phyloP scores from a whole-genome alignment of 2,888 invertebrate genomes.

The Griposia aprilina region DNA sequence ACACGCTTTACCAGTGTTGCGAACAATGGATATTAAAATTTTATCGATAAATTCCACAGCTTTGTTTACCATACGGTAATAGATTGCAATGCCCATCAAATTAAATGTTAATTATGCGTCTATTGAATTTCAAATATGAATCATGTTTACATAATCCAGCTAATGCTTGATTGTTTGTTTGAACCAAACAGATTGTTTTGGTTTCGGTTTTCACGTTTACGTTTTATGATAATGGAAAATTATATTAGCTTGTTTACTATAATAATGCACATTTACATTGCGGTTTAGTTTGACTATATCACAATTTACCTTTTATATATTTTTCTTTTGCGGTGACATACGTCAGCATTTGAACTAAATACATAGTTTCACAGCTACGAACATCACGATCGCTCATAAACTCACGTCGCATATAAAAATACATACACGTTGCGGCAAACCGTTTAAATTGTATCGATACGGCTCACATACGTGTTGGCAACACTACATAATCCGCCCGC shows the following conservation, averaged over 20 bases:
- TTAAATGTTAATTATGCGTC: slow-evolving; percentile 53
- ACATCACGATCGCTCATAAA: slow-evolving; percentile 32
- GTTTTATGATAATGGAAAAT: slow-evolving; percentile 38
- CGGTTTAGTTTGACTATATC: not conserved
- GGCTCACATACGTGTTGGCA: slow-evolving; percentile 60
- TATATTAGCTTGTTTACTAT: not conserved
- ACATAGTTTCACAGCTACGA: slow-evolving; percentile 38
- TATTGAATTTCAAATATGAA: slow-evolving; percentile 57
- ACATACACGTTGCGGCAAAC: slow-evolving; percentile 55
- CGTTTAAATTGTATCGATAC: slow-evolving; percentile 68
- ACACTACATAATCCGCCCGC: slow-evolving; percentile 77
- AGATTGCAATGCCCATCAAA: slow-evolving; percentile 54
- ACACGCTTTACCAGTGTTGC: slow-evolving; percentile 76
- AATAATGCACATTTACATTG: not conserved
- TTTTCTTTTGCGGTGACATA: slow-evolving; percentile 18
- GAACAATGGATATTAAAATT: slow-evolving; percentile 59
- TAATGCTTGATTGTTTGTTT: slow-evolving; percentile 56
- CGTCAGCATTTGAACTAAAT: slow-evolving; percentile 8
- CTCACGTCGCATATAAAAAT: slow-evolving; percentile 59
- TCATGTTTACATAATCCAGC: slow-evolving; percentile 51
- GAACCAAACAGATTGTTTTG: slow-evolving; percentile 44
- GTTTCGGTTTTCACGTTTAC: slow-evolving; percentile 21
- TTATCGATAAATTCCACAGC: slow-evolving; percentile 68
- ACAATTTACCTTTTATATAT: not conserved
- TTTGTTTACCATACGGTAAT: slow-evolving; percentile 46